Base-by-base conservation (phyloP, 1,140 invertebrate genomes). In the Cyrtorhinus lividipennis region DNA sequence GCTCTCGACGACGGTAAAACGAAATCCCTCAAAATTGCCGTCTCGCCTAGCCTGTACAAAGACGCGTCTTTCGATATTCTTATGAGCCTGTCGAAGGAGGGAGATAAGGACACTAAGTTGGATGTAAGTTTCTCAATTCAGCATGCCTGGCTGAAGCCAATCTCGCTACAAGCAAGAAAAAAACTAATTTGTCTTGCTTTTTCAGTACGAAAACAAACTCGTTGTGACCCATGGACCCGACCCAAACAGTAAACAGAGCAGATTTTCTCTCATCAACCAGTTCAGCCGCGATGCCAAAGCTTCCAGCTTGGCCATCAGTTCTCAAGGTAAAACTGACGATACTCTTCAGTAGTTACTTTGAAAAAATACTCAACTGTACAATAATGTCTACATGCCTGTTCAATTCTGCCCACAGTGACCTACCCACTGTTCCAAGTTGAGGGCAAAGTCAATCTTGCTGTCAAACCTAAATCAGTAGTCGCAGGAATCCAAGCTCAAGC, bases 201-300 rank as follows among this genome's bases (percentile, higher is more conserved):
- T 59, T 58, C 24, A n/a, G 24, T 46, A 61, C 30, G 60, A 61
- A 23, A 80, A 78, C 38, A 73, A 77, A 48, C 67, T 86, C 1
- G 72, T 79, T 13, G 65, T 87, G 2, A 72, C 78, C 22, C 82
- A 86, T 68, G 83, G 84, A 8, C 69, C 74, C 0, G 82, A 86
- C 70, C 73, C 80, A 5, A 77, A 78, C 12, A 80, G 79, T 8
- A 74, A 79, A 56, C 68, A 72, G 1, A 79, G 81, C 60, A 75
- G 78, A 1, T 64, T 86, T 0, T 76, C 74, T 1, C 62, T 82
- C 13, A 24, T 22, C 60, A 57, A 59, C 18, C 44, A 59, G 2
- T 45, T 24, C 15, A 12, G 24, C 48, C 48, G 48, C 48, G 48
- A 53, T 53, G 48, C 48, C 48, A 53, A 53, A 22, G 8, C 5